Conservation (phyloP, 2,888 invertebrate species). For the Marasmarcha lunaedactyla region DNA sequence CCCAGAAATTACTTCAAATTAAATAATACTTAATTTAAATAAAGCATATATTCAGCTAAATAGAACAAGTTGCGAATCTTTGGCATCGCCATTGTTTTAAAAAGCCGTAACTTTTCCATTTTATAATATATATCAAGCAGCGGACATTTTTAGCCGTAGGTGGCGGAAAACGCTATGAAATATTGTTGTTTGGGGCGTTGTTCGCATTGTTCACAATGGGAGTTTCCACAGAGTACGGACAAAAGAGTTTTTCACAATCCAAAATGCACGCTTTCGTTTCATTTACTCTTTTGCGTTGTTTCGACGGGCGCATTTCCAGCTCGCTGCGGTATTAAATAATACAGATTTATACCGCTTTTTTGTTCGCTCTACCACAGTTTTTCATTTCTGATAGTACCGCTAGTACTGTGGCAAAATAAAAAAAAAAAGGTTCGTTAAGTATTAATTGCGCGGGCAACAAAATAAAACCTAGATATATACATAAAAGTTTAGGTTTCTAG, state of each 20-base stretch:
- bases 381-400: background rate
- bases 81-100: conserved; percentile 60
- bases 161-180: conserved; percentile 68
- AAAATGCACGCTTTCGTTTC: conserved; percentile 67
- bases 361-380: conserved; percentile 32
- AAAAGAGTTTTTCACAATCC: conserved; percentile 66
- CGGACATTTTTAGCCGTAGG: conserved; percentile 70
- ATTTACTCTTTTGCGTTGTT: conserved; percentile 66
- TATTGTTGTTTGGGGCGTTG: conserved; percentile 67
- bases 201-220: conserved; percentile 56
- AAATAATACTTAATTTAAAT: too few species aligned
- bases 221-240: conserved; percentile 53
- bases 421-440: too few species aligned
- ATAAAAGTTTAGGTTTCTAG: too few species aligned
- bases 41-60: conserved; percentile 27
- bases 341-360: conserved; percentile 50
- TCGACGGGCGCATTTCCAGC: conserved; percentile 62
- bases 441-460: too few species aligned
- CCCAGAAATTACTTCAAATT: too few species aligned
- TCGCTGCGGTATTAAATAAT: conserved; percentile 60
- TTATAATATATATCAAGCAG: conserved; percentile 63
- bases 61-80: conserved; percentile 32
- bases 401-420: background rate
- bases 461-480: too few species aligned
- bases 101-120: conserved; percentile 64